These are phyloP conservation scores for Corynorhinus townsendii DNA, from an alignment of 2,113 vertebrate species.

Conservation along the genomic window DNA sequence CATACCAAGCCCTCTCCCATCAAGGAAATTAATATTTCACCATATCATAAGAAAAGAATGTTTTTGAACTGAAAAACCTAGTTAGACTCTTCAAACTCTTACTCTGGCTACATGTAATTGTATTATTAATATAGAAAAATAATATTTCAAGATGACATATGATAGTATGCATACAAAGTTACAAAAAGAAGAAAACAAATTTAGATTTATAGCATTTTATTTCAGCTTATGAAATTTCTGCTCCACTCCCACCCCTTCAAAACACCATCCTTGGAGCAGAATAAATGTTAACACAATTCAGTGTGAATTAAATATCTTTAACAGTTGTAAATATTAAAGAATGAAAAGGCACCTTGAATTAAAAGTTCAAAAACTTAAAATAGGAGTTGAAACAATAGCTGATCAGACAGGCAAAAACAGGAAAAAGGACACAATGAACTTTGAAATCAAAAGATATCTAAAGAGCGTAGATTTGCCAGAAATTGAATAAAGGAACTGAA, in stretches of 20 bases:
- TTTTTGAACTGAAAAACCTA: background rate
- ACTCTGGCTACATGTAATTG: background rate
- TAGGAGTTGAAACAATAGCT: background rate
- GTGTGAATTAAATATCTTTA: background rate
- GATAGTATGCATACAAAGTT: background rate
- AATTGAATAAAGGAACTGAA: background rate
- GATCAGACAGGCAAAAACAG: background rate
- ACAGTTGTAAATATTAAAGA: background rate
- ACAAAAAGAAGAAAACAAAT: background rate
- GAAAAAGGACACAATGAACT: background rate
- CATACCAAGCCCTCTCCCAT: background rate
- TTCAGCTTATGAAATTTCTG: constrained; percentile 11
- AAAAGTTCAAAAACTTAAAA: background rate
- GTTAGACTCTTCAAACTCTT: background rate
- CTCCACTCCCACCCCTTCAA: background rate
- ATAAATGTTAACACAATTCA: background rate
- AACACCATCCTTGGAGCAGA: background rate
- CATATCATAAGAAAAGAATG: background rate
- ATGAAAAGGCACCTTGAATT: background rate
- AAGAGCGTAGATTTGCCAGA: background rate
- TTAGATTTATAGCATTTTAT: constrained; percentile 16
- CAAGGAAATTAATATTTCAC: background rate
- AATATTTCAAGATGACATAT: background rate
- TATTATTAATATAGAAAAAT: background rate
- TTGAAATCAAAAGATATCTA: background rate